Evolutionary conservation across 2,113 vertebrate genomes (phyloP), one percentile per base, ranked within the genome.

Genomic region (Urocolius indicus): DNA sequence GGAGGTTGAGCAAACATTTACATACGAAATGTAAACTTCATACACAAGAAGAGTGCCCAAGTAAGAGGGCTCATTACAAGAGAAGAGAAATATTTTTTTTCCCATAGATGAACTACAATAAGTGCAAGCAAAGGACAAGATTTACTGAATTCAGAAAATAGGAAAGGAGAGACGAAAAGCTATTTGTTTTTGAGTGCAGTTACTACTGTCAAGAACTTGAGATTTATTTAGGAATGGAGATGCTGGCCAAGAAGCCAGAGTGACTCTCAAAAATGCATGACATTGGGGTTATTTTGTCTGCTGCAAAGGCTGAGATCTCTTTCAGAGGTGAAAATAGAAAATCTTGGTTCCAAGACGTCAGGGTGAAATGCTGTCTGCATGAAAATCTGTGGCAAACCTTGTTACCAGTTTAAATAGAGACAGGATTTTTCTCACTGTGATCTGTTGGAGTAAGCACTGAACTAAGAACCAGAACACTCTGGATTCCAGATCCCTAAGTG

Each of bases 1-100:
- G 55, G 9, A 81, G 26, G 51, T 34, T 83, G 36, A 91, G 32
- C 54, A 95, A 96, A 92, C 61, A 86, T 93, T 97, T 94, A 69
- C 49, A 58, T 38, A 74, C 16, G 26, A 88, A 92, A 87, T 55
- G 52, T 75, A 55, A 72, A 86, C 84, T 92, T 88, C 67, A 59
- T 63, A n/a, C 30, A 23, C 38, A 62, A 57, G 57, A 51, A 59
- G 74, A 76, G 16, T 45, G 41, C 46, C 74, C 20, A 52, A 87
- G 67, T 52, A 78, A 78, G 45, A 77, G 62, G 49, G n/a, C 19
- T 81, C 38, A 59, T 95, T 85, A 83, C 0, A 9, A 32, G 45
- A 43, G 38, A 89, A 73, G 65, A 94, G 26, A 88, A 95, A 29
- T 66, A 0, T 24, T 62, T 66, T 62, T 66, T 94, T 93, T 83